A percentile compares a stretch with the other conserved stretches of the same genome.
These are phyloP conservation scores for Zonotrichia leucophrys DNA, from an alignment of 2,113 vertebrate genomes.

Conservation along the genomic window DNA sequence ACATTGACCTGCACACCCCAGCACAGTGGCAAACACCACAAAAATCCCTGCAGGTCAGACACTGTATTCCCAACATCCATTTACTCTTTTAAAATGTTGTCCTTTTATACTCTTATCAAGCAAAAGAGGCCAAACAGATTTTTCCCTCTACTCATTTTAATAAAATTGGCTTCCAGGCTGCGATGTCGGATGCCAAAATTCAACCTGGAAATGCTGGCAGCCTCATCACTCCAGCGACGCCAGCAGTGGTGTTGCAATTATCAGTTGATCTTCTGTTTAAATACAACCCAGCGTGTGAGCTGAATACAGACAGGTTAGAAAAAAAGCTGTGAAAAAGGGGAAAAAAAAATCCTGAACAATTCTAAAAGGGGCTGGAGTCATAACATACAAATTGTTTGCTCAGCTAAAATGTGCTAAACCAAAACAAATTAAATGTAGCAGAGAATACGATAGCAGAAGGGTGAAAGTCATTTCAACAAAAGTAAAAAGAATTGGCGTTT, in stretches of 20 bases:
- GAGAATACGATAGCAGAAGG: slow-evolving; percentile 31
- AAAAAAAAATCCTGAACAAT: neutral
- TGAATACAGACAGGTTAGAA: slow-evolving; percentile 51
- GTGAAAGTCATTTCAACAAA: slow-evolving; percentile 54
- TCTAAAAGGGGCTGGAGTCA: slow-evolving; percentile 23
- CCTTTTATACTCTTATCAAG: slow-evolving; percentile 38
- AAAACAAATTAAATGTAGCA: slow-evolving; percentile 63
- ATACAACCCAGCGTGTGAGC: slow-evolving; percentile 65
- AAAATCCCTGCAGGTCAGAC: neutral
- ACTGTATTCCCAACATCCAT: neutral
- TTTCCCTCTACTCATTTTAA: slow-evolving; percentile 39
- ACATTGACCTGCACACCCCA: neutral
- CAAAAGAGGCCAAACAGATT: slow-evolving; percentile 50
- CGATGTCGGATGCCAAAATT: slow-evolving; percentile 20
- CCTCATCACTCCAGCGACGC: neutral
- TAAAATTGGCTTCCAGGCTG: slow-evolving; percentile 56
- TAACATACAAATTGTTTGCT: slow-evolving; percentile 52
- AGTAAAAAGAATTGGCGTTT: neutral
- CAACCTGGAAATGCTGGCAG: slow-evolving; percentile 68
- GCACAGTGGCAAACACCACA: neutral
- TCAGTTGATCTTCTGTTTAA: slow-evolving; percentile 70
- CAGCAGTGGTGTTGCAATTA: slow-evolving; percentile 68
- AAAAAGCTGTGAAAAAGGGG: slow-evolving; percentile 26
- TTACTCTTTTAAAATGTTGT: slow-evolving; percentile 5
- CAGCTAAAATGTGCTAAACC: slow-evolving; percentile 60